Base-by-base conservation (phyloP, 2,888 invertebrate genomes). In the Phortica okadai region DNA sequence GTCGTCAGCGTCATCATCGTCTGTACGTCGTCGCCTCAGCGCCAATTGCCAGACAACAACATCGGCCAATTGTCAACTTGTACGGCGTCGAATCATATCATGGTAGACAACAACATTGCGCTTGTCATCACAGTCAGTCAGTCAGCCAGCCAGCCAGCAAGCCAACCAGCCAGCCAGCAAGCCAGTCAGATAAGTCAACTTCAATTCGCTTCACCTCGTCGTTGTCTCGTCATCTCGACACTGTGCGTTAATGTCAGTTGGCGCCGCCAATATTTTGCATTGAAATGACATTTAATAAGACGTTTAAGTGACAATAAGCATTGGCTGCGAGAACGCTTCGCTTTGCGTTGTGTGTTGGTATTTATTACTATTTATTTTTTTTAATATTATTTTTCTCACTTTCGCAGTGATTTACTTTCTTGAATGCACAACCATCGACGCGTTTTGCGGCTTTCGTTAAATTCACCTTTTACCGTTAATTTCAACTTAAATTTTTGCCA, bases 221-320 rank as follows among this genome's bases (percentile, higher is more conserved):
- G 50, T 6, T 21, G 44, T 41, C 41, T 44, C 25, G 73, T 80
- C 76, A 78, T 80, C 33, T 33, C 78, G 79, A 77, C 75, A 77
- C 76, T 78, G 79, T 81, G 83, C 82, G 81, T 82, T 82, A 86
- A 83, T 84, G 83, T 80, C 85, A 82, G 80, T 81, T 85, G 88
- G 88, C 88, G 88, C 85, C 88, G 88, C 85, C 86, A 83, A 83
- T 82, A 81, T 80, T 82, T 82, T 80, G 79, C 70, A 69, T 62
- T 72, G 11, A 74, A 83, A 79, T 84, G 79, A 82, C 82, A 81
- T 82, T 84, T 84, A 84, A 83, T 82, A 82, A 81, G 82, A 83
- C 84, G 81, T 81, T 83, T 84, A 83, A 83, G 81, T 82, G 84
- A 82, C 84, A 83, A 82, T 81, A 78, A 72, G 74, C 44, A 64